Conservation (phyloP, 2,113 vertebrate genomes). For the Spheniscus mendiculus region DNA sequence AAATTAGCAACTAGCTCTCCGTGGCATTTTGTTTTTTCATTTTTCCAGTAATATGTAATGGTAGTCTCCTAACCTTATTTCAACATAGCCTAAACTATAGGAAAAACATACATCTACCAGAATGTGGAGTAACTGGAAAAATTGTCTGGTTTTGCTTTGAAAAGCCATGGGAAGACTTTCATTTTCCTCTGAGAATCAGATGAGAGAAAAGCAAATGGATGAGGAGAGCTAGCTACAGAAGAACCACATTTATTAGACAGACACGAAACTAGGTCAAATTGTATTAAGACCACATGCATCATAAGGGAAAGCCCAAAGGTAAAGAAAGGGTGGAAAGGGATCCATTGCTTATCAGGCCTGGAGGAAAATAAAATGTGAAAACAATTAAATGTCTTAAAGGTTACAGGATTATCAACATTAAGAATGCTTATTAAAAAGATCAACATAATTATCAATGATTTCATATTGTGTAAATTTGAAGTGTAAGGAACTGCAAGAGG, state of each 20-base stretch:
- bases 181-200: neutral
- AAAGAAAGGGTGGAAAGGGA: neutral
- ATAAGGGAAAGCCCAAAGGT: neutral
- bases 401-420: neutral
- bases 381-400: neutral
- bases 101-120: neutral
- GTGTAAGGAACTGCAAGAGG: neutral
- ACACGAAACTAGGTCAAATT: neutral
- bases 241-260: neutral
- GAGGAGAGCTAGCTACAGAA: neutral
- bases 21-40: neutral
- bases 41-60: neutral
- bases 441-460: neutral
- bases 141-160: neutral
- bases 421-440: neutral
- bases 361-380: constrained; percentile 24
- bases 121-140: neutral
- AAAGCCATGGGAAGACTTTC: neutral
- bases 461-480: neutral
- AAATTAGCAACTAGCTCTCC: neutral
- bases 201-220: neutral
- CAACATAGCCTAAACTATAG: neutral
- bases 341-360: neutral
- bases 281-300: neutral
- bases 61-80: neutral